A percentile compares a stretch with the other conserved stretches of the same genome.
These are phyloP conservation scores for Lymantria dispar DNA, from an alignment of 2,888 invertebrate genomes.

Conservation along the genomic window DNA sequence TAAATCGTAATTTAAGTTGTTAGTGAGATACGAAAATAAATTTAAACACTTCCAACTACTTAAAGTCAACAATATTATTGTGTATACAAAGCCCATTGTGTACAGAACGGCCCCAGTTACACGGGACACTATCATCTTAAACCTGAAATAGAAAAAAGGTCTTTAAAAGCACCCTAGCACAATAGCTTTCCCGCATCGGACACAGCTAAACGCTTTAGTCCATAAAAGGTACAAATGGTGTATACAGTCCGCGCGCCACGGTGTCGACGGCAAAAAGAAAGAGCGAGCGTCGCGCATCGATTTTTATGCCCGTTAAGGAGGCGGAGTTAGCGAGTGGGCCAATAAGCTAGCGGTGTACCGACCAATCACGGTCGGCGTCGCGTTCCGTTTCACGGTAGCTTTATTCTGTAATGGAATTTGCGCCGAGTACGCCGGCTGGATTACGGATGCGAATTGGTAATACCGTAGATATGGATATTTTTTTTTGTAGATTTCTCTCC, in stretches of 20 bases:
- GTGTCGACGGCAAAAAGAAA: constrained; percentile 63
- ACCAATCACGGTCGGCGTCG: constrained; percentile 69
- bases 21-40: background rate
- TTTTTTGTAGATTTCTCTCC: constrained; percentile 34
- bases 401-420: constrained; percentile 80
- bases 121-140: constrained; percentile 39
- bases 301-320: constrained; percentile 76
- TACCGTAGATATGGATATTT: constrained; percentile 24
- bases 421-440: constrained; percentile 62
- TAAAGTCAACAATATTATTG: constrained; percentile 1
- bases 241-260: constrained; percentile 18
- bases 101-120: constrained; percentile 16
- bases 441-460: constrained; percentile 70
- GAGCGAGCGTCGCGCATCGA: constrained; percentile 63
- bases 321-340: constrained; percentile 72
- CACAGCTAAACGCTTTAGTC: constrained; percentile 78
- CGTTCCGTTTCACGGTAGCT: constrained; percentile 54
- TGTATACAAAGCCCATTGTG: constrained; percentile 22
- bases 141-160: constrained; percentile 54
- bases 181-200: constrained; percentile 70
- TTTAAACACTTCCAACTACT: background rate
- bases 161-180: constrained; percentile 30
- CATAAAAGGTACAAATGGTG: constrained; percentile 74
- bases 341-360: constrained; percentile 73
- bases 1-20: too few species aligned